Base-by-base conservation (phyloP, 2,888 invertebrate species). In the Catotricha subobsoleta region DNA sequence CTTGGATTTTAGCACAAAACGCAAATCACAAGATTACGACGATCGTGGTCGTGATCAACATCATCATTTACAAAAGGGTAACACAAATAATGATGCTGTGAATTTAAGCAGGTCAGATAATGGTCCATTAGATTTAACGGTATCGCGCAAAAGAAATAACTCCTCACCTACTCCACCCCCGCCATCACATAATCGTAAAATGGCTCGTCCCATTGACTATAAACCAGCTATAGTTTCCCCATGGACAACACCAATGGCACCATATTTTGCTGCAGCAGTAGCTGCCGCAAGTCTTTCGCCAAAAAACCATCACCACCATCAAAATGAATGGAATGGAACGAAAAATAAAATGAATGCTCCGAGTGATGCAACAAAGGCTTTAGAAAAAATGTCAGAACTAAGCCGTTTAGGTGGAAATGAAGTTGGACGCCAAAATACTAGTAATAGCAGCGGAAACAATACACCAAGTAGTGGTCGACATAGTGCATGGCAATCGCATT, bases 401-500 rank as follows among this genome's bases (percentile, higher is more conserved):
- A 87, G 86, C 53, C 77, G 87, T 54, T 64, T 86, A 23, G 83
- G 84, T 3, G 83, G 86, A 0, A 82, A 81, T 46, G 80, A 80
- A 52, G 62, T 80, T 12, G 39, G 41, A 15, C 80, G 77, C 54
- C 46, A 46, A 16, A 25, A 40, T 16, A 44, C 19, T 23, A 36
- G 42, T 13, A 38, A 42, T 21, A 43, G 34, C 28, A 42, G 45
- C 7, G 42, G 39, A 23, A 46, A 45, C 15, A 43, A 36, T 25
- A 39, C 39, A 44, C 67, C 67, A 3, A 69, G 70, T 27, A 67
- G 73, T 2, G 82, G 81, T 15, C 67, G 86, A 2, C 86, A 86
- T 58, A 86, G 84, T 48, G 90, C 91, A 13, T 91, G 95, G 83
- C 95, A 95, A 56, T 92, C 92, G 2, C 94, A 95, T 58, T 95